These are phyloP conservation scores for Accipiter virgatus DNA, from an alignment of 2,113 vertebrate species.

Conservation along the genomic window DNA sequence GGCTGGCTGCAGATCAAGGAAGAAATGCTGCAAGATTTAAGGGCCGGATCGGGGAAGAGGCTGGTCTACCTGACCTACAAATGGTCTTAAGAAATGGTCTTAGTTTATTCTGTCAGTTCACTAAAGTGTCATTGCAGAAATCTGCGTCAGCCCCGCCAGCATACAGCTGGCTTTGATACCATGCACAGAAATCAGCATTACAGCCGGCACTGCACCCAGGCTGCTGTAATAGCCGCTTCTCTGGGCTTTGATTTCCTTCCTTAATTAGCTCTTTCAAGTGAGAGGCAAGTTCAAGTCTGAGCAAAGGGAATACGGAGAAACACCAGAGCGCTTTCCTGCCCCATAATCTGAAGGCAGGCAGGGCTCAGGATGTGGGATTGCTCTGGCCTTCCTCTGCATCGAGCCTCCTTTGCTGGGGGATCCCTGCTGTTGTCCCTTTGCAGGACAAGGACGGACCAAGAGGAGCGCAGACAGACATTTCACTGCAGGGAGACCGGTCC, in stretches of 20 bases:
- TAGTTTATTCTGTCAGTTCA: neutral
- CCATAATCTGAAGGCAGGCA: neutral
- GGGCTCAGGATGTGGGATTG: neutral
- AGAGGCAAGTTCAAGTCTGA: constrained; percentile 53
- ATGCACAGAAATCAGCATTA: neutral
- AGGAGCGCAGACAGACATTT: neutral
- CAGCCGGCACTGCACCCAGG: neutral
- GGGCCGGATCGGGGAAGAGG: neutral
- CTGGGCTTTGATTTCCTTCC: constrained; percentile 66
- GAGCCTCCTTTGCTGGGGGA: neutral
- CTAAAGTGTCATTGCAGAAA: neutral
- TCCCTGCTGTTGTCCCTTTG: neutral
- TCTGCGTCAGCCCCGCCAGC: neutral
- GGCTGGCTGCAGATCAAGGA: constrained; percentile 4
- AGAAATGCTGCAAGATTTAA: constrained; percentile 12
- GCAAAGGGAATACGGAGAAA: constrained; percentile 41
- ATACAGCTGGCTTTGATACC: neutral
- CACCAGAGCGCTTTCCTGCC: neutral
- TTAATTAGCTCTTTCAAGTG: constrained; percentile 76
- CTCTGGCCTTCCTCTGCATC: neutral
- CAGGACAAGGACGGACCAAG: neutral
- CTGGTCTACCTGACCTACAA: constrained; percentile 5
- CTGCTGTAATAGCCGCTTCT: constrained; percentile 35
- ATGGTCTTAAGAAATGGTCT: neutral
- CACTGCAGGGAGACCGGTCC: neutral